Percentiles rank a stretch among this genome's conserved stretches.
Conservation (phyloP, 2,797 vertebrate species). For the Hafferia zeledoni region DNA sequence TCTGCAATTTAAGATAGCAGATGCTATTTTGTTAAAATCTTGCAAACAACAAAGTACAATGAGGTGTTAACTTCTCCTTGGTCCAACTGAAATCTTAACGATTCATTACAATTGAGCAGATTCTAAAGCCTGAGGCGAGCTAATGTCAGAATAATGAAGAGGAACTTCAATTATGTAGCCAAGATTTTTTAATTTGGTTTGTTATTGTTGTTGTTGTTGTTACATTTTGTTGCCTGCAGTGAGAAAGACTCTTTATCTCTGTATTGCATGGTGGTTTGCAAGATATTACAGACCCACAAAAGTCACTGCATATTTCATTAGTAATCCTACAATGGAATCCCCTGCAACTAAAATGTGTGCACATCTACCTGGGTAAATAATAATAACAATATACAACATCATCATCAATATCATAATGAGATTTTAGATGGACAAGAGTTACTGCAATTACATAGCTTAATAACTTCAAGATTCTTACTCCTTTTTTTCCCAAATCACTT, state of each 20-base stretch:
- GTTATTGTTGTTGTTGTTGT: neutral
- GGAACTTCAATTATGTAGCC: constrained; percentile 48
- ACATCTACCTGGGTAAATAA: neutral
- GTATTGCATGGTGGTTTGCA: neutral
- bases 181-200: constrained; percentile 25
- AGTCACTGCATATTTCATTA: neutral
- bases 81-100: constrained; percentile 67
- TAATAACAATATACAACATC: neutral
- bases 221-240: constrained; percentile 21
- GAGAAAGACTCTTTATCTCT: neutral
- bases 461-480: neutral
- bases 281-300: neutral
- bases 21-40: constrained; percentile 79
- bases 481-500: neutral
- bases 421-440: neutral
- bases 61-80: constrained; percentile 53
- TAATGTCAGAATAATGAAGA: constrained; percentile 59
- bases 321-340: neutral
- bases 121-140: constrained; percentile 59
- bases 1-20: constrained; percentile 71
- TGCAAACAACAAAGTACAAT: constrained; percentile 65
- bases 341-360: neutral
- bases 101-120: constrained; percentile 63
- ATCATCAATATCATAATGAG: accelerated
- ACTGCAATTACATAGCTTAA: neutral